Conservation (phyloP, 2,113 vertebrate genomes). For the Centropristis striata region DNA sequence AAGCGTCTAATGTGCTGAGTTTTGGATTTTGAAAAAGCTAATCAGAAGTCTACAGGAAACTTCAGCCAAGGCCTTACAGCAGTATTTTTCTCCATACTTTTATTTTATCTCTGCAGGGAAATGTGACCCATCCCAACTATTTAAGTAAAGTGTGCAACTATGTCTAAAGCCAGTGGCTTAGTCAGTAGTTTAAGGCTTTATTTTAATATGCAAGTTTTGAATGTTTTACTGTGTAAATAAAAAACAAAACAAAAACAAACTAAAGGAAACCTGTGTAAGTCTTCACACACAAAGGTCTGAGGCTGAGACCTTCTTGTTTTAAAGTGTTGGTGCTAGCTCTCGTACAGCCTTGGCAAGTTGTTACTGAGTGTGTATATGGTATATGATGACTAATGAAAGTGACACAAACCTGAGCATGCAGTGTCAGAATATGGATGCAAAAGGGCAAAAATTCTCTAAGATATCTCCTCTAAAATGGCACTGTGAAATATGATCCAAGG, state of each 20-base stretch:
- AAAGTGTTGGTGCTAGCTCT: background rate
- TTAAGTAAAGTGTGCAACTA: background rate
- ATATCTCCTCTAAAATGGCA: too few species aligned
- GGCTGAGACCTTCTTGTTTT: background rate
- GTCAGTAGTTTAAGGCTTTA: background rate
- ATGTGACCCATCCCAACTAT: slow-evolving; percentile 21
- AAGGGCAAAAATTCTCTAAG: too few species aligned
- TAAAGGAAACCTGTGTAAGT: background rate
- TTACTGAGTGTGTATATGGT: background rate
- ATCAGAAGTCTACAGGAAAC: slow-evolving; percentile 10
- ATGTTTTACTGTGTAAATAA: too few species aligned
- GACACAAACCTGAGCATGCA: slow-evolving; percentile 2
- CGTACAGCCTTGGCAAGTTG: background rate
- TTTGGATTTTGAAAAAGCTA: slow-evolving; percentile 24
- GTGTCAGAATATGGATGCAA: too few species aligned
- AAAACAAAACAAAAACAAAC: too few species aligned
- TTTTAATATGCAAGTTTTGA: background rate
- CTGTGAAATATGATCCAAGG: too few species aligned
- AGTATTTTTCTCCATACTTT: slow-evolving; percentile 18
- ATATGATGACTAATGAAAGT: slow-evolving; percentile 3
- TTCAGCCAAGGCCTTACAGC: background rate
- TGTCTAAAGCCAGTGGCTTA: background rate
- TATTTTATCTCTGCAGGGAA: slow-evolving; percentile 5
- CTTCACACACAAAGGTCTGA: background rate
- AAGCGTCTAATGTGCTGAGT: slow-evolving; percentile 12